Base-by-base conservation (phyloP, 2,797 vertebrate species). In the Yasuhikotakia modesta region DNA sequence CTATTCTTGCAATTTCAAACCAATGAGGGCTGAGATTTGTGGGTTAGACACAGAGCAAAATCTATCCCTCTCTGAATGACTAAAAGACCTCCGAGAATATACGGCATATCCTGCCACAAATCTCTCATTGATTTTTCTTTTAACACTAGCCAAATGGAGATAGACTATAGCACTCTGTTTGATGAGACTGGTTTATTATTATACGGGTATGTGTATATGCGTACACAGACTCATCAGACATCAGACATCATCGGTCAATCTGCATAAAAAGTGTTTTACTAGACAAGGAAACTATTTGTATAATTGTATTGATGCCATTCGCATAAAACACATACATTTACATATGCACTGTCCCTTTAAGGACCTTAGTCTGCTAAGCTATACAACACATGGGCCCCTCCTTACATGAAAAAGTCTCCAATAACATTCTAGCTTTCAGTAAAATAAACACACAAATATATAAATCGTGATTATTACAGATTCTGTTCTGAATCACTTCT, bases 91-190 rank as follows among this genome's bases (percentile, higher is more conserved):
- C 17, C 43, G 68, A 78, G 58, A 71, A 78, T 53, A 11, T 73
- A 63, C 57, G 78, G 76, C 73, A 70, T 85, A 85, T 89, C 88
- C 86, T 88, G 85, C 82, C 85, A 85, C 86, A 85, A 88, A 88
- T 86, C 87, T 80, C 17, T 46, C 86, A 92, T 91, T 79, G 91
- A 92, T 92, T 90, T 89, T 88, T 81, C 83, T 89, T 87, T 90
- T 88, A 83, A 88, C 90, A 86, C 86, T 84, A 76, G 50, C 30
- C 79, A 69, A 72, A 83, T 82, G 83, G 84, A 75, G 74, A 76
- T 60, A 13, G 30, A 63, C 77, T 75, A 43, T 48, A 80, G 73
- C 79, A 79, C 79, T 83, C 72, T 73, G 76, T 80, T 70, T 83
- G 78, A 85, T 83, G 79, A 81, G 82, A 61, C 52, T 75, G 27